phyloP scores from a whole-genome alignment of 2,797 vertebrate genomes.

The Myotis vivesi region DNA sequence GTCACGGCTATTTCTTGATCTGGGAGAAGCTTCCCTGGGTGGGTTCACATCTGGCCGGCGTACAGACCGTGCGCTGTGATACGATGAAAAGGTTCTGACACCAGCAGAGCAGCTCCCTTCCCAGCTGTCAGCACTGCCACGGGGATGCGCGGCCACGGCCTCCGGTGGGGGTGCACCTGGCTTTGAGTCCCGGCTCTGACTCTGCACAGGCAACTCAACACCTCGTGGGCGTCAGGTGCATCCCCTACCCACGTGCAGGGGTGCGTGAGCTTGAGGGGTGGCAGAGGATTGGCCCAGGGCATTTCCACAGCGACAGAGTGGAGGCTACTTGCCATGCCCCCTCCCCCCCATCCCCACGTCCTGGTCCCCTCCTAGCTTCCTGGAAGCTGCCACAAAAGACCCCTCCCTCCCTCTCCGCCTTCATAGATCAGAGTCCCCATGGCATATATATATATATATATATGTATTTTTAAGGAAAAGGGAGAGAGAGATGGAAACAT shows the following conservation, averaged over 20 bases:
- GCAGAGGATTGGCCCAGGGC: background rate
- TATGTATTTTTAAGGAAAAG: too few relatives aligned
- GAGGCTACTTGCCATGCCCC: background rate
- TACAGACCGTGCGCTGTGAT: rapidly evolving
- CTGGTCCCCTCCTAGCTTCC: too few relatives aligned
- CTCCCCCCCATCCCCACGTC: too few relatives aligned
- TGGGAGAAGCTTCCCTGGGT: background rate
- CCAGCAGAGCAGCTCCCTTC: rapidly evolving
- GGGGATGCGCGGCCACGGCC: background rate
- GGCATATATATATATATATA: too few relatives aligned
- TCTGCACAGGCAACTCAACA: background rate
- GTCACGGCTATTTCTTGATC: background rate
- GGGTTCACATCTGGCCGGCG: background rate
- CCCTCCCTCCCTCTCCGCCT: rapidly evolving
- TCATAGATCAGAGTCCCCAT: too few relatives aligned
- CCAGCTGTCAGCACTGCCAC: rapidly evolving
- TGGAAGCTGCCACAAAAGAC: background rate
- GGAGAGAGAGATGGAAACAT: too few relatives aligned
- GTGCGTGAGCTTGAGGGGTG: background rate
- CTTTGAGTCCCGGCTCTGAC: background rate
- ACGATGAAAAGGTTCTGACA: background rate
- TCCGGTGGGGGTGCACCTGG: too few relatives aligned
- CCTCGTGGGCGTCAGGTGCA: background rate
- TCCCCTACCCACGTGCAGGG: background rate
- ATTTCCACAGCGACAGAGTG: background rate